These are phyloP conservation scores for Gracilinanus agilis DNA, from an alignment of 2,113 vertebrate genomes.

Conservation along the genomic window DNA sequence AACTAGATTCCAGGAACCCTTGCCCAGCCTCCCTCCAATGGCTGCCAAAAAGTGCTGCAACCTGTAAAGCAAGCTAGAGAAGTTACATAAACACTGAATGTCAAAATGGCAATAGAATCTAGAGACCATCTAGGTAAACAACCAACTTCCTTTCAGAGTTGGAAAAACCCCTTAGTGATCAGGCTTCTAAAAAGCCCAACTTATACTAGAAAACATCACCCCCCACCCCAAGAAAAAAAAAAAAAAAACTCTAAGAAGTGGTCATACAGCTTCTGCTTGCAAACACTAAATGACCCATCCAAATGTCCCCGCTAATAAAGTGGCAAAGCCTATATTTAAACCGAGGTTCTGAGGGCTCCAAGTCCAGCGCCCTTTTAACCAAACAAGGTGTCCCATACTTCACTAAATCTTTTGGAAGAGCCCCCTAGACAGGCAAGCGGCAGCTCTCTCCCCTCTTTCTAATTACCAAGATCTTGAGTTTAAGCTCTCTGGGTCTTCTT, in stretches of 20 bases:
- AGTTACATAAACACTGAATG: background rate
- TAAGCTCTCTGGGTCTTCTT: background rate
- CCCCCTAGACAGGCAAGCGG: background rate
- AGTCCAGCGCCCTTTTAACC: accelerated
- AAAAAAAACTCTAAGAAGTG: too few species aligned
- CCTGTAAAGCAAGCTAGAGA: background rate
- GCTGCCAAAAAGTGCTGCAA: background rate
- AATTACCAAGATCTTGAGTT: too few species aligned
- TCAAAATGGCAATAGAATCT: background rate
- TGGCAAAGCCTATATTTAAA: background rate
- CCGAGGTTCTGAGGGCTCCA: too few species aligned
- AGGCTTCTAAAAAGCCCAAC: background rate
- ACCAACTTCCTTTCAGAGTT: background rate
- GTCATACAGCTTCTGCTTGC: background rate
- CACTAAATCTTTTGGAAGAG: background rate
- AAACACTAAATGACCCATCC: background rate
- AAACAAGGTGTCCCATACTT: accelerated
- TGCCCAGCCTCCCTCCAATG: background rate
- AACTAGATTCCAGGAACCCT: background rate
- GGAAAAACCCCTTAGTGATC: background rate
- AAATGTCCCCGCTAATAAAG: background rate
- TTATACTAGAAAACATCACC: background rate
- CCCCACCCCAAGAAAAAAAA: background rate
- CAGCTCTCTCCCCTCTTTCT: too few species aligned
- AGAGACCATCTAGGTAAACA: background rate